A percentile compares a stretch with the other conserved stretches of the same genome.
These are phyloP conservation scores for Polyergus mexicanus DNA, from an alignment of 1,140 invertebrate genomes.

Conservation along the genomic window DNA sequence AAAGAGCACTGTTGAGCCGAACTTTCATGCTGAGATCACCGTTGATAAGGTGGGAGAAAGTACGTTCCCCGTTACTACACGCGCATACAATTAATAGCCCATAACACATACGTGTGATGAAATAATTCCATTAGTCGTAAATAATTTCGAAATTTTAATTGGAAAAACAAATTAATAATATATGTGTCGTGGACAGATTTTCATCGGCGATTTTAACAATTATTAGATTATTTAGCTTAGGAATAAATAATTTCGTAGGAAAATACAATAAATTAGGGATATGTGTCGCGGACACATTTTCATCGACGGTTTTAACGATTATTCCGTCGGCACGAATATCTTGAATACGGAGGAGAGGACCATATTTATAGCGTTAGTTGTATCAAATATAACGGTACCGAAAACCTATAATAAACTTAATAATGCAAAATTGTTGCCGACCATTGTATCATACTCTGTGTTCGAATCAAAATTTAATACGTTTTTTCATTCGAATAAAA, in stretches of 20 bases:
- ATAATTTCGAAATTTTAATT: slow-evolving; percentile 30
- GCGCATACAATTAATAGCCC: slow-evolving; percentile 70
- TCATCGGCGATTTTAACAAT: background rate
- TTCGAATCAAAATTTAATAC: background rate
- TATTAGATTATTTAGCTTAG: slow-evolving; percentile 28
- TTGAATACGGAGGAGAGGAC: background rate
- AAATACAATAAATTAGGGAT: slow-evolving; percentile 24
- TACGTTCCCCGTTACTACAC: slow-evolving; percentile 58
- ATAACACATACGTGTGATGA: slow-evolving; percentile 20
- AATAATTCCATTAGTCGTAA: slow-evolving; percentile 5
- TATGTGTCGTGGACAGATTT: background rate
- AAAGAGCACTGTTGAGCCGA: slow-evolving; percentile 63
- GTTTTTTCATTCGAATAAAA: background rate
- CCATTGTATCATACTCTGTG: background rate
- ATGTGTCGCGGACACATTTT: background rate
- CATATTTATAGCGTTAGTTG: slow-evolving; percentile 20
- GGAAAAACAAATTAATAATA: slow-evolving; percentile 27
- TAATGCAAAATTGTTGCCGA: background rate
- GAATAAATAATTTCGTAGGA: slow-evolving; percentile 45
- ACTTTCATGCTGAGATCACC: slow-evolving; percentile 71
- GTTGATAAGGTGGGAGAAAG: slow-evolving; percentile 73
- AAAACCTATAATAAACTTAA: slow-evolving; percentile 30
- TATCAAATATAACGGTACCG: background rate
- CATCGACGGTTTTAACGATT: slow-evolving; percentile 4
- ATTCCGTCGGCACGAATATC: background rate